Base-by-base conservation (phyloP, 2,888 invertebrate species). In the Lithophane socia region DNA sequence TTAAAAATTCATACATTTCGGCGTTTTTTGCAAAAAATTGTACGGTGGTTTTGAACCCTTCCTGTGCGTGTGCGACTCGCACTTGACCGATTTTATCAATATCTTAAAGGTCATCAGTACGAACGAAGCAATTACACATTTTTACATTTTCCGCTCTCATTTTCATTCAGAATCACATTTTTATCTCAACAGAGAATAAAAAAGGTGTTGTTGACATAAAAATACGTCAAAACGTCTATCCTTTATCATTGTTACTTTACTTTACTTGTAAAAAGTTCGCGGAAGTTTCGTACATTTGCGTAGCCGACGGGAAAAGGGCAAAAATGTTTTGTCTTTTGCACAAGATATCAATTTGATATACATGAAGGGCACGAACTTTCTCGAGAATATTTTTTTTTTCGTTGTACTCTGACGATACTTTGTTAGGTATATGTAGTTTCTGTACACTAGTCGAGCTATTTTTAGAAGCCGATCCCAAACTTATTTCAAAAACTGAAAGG, bases 311-410 rank as follows among this genome's bases (percentile, higher is more conserved):
- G 79, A 80, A 84, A 87, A 86, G 76, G 82, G 75, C 75, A 80
- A 88, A 80, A 88, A 88, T 87, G 86, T 89, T 88, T 87, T 88
- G 84, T 88, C 85, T 88, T 84, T 80, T 78, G 79, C 70, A 77
- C n/a, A 79, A 86, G 73, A 85, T 87, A 89, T 87, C 83, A 87
- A 86, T 87, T 88, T 88, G 76, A 87, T 86, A 83, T 75, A 58
- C 4, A 9, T 73, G 83, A 74, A 72, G 72, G 63, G 66, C 71
- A 24, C 61, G 29, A 87, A 89, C 79, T 89, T 88, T 83, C 56
- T 7, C 9, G 52, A 81, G 63, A 72, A 87, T 82, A 74, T 87
- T 86, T 68, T 56, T 75, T 42, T 9, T 54, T 24, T 37, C n/a
- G 18, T 54, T 74, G 65, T 65, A 13, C 64, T 78, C 3, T 13